These are phyloP conservation scores for Druceiella hillmani DNA, from an alignment of 2,888 invertebrate species.

Conservation along the genomic window DNA sequence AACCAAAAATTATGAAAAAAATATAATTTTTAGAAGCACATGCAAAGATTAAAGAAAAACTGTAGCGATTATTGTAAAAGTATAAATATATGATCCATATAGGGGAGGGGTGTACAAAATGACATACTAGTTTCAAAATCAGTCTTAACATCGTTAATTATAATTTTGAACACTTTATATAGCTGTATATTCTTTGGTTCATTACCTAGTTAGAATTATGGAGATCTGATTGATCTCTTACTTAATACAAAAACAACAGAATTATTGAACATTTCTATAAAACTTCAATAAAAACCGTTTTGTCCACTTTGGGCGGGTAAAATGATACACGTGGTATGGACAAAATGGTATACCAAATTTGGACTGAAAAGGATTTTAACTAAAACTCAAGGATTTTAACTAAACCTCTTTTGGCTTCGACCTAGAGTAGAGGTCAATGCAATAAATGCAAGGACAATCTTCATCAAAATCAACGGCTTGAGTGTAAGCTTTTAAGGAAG, in stretches of 20 bases:
- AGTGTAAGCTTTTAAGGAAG: slow-evolving; percentile 1
- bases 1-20: no score
- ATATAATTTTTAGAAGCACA: no score
- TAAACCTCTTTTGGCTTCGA: background rate
- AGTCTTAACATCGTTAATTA: background rate
- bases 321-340: background rate
- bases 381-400: background rate
- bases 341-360: slow-evolving; percentile 1
- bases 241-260: no score
- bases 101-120: no score
- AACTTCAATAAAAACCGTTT: background rate
- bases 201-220: slow-evolving; percentile 1
- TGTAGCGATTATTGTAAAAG: no score
- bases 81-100: no score
- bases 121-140: background rate
- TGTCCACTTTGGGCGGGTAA: background rate
- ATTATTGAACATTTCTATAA: background rate
- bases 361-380: no score
- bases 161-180: background rate
- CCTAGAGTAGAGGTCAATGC: background rate
- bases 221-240: no score
- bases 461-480: background rate
- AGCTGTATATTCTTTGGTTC: background rate
- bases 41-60: no score
- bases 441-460: no score